Evolutionary conservation across 2,888 invertebrate genomes (phyloP).

Genomic region (Hedya salicella): DNA sequence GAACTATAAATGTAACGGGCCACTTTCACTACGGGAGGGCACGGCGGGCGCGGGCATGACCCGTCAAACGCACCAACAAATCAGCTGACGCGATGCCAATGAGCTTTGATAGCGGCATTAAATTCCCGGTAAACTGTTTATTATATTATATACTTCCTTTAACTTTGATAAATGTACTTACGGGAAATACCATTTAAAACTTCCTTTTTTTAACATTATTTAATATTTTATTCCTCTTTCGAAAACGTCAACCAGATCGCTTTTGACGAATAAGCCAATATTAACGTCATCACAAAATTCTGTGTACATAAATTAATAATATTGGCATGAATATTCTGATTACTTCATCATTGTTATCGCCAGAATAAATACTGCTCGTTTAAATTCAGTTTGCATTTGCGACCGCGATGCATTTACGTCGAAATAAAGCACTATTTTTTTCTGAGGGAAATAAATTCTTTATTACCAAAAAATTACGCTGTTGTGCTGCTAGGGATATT

Average conservation of each 20-base stretch:
- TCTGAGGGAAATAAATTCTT: too few species aligned
- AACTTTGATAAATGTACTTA: conserved; percentile 11
- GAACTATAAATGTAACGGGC: conserved; percentile 64
- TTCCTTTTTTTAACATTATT: too few species aligned
- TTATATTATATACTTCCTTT: not conserved
- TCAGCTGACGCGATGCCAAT: conserved; percentile 69
- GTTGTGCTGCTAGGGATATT: too few species aligned
- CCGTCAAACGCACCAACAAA: conserved; percentile 48
- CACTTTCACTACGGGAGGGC: conserved; percentile 61
- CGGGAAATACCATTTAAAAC: not conserved
- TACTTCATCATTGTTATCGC: not conserved
- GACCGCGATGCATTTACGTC: too few species aligned
- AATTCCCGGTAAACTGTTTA: conserved; percentile 8
- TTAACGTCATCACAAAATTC: not conserved
- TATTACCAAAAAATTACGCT: too few species aligned
- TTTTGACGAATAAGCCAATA: conserved; percentile 1
- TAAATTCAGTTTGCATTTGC: too few species aligned
- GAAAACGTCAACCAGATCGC: not conserved
- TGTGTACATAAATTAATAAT: conserved; percentile 2
- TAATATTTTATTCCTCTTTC: too few species aligned
- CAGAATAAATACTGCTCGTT: not conserved
- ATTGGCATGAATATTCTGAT: not conserved
- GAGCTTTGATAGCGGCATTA: conserved; percentile 50
- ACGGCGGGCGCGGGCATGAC: conserved; percentile 61
- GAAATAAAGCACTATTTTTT: too few species aligned